phyloP scores from a whole-genome alignment of 1,140 invertebrate genomes.

The Scaptomyza pallida region DNA sequence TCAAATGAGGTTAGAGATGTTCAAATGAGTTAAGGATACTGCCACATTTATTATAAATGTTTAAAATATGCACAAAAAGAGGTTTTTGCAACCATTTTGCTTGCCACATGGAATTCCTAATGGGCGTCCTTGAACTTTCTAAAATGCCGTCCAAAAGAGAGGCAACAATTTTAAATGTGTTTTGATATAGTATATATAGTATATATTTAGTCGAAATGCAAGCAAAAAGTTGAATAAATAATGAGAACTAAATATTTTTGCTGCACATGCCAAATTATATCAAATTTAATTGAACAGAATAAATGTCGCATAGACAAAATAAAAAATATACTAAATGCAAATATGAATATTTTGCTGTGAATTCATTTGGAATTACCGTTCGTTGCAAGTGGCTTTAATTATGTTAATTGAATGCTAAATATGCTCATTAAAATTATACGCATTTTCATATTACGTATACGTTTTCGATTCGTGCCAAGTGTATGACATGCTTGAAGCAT shows the following conservation, averaged over 20 bases:
- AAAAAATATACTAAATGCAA: neutral
- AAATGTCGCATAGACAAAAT: neutral
- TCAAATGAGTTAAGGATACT: no score
- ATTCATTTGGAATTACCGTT: constrained; percentile 16
- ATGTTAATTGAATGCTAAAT: constrained; percentile 30
- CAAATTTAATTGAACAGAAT: constrained; percentile 69
- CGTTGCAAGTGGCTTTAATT: constrained; percentile 1
- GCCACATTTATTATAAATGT: no score
- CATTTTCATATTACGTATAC: neutral
- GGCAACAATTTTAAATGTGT: constrained; percentile 12
- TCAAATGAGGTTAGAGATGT: no score
- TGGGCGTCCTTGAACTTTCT: constrained; percentile 40
- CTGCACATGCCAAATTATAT: constrained; percentile 57
- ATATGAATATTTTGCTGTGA: constrained; percentile 10
- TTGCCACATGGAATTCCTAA: constrained; percentile 21
- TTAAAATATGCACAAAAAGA: no score
- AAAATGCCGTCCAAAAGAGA: neutral
- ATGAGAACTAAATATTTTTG: constrained; percentile 16
- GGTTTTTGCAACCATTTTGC: constrained; percentile 29
- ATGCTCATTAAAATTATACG: constrained; percentile 19
- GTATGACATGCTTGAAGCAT: neutral
- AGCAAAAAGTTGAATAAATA: constrained; percentile 33
- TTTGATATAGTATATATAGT: constrained; percentile 19
- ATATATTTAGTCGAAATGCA: constrained; percentile 12
- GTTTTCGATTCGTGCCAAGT: constrained; percentile 7